phyloP scores from a whole-genome alignment of 1,140 invertebrate species.

The Drosophila serrata region DNA sequence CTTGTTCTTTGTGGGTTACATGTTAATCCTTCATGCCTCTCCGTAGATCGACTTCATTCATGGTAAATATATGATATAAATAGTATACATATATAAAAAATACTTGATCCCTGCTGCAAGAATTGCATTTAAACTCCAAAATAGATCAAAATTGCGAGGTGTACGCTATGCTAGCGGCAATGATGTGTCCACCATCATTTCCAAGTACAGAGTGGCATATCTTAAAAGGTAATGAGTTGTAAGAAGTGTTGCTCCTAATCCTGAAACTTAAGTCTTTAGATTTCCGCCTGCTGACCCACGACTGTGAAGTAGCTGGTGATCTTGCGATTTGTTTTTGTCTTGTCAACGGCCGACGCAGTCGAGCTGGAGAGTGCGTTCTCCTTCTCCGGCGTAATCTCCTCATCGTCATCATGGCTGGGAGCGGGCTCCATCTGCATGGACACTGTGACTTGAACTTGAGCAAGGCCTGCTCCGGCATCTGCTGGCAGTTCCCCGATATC shows the following conservation, averaged over 20 bases:
- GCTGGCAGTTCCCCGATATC: slow-evolving; percentile 38
- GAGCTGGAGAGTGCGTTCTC: slow-evolving; percentile 67
- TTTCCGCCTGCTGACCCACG: slow-evolving; percentile 79
- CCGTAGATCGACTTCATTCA: slow-evolving; percentile 20
- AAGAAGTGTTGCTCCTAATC: slow-evolving; percentile 53
- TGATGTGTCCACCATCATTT: slow-evolving; percentile 33
- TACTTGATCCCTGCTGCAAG: slow-evolving; percentile 77
- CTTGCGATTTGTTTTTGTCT: slow-evolving; percentile 72
- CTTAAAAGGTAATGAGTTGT: slow-evolving; percentile 76
- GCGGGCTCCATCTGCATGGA: slow-evolving; percentile 78
- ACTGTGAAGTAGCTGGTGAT: slow-evolving; percentile 81
- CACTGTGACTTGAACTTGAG: slow-evolving; percentile 74
- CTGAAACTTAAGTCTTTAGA: slow-evolving; percentile 75
- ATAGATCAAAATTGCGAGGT: slow-evolving; percentile 61
- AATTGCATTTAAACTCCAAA: slow-evolving; percentile 59
- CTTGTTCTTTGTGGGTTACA: slow-evolving; percentile 45
- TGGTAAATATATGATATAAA: slow-evolving; percentile 41
- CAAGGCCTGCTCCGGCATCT: slow-evolving; percentile 63
- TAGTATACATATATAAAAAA: slow-evolving; percentile 58
- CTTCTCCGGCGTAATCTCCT: slow-evolving; percentile 67
- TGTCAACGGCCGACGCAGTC: slow-evolving; percentile 23
- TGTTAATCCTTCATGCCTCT: slow-evolving; percentile 22
- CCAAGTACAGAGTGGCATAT: slow-evolving; percentile 65
- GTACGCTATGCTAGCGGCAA: slow-evolving; percentile 49
- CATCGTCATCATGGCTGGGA: slow-evolving; percentile 35